Base-by-base conservation (phyloP, 2,113 vertebrate genomes). In the Nanorana parkeri region DNA sequence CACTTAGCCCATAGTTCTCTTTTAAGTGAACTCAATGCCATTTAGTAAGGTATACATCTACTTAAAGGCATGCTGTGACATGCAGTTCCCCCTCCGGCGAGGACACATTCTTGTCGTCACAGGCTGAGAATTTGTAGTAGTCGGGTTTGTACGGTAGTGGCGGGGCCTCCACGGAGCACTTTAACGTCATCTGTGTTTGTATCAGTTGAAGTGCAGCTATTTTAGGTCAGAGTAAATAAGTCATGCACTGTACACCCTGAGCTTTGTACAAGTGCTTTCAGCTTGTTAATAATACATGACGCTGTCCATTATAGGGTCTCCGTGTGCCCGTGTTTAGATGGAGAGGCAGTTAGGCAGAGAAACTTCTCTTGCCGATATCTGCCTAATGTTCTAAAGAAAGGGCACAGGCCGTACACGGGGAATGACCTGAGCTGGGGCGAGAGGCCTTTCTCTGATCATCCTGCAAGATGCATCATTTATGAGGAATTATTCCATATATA, bases 231-330 rank as follows among this genome's bases (percentile, higher is more conserved):
- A 84, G 88, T 89, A 90, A 91, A 91, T 91, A 90, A 92, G 90
- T 90, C 88, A 90, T 90, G 88, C 24, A 36, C 28, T 87, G 28
- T 77, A 85, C 85, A 87, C 88, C 63, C 86, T 86, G 85, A 90
- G 90, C 88, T 91, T 86, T 90, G 88, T 87, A 87, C 89, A 87
- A 90, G 88, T 89, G 86, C 89, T 90, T 91, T 91, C 87, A 85
- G 84, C 86, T 90, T 82, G 84, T 94, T 88, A 94, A 94, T 95
- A 94, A 95, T 94, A 90, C 86, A 95, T 93, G 85, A 58, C 63
- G 84, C 86, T 87, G 88, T 95, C 92, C 93, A 94, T 94, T 94
- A 94, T 88, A 92, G 91, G 89, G 88, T 81, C 86, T 91, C 85
- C 86, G 83, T 0, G 85, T 85, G 79, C 78, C 55, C n/a, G 86